Percentiles rank a stretch among this genome's conserved stretches.
Evolutionary conservation across 2,888 invertebrate species (phyloP).

Genomic region (Ischnura elegans): DNA sequence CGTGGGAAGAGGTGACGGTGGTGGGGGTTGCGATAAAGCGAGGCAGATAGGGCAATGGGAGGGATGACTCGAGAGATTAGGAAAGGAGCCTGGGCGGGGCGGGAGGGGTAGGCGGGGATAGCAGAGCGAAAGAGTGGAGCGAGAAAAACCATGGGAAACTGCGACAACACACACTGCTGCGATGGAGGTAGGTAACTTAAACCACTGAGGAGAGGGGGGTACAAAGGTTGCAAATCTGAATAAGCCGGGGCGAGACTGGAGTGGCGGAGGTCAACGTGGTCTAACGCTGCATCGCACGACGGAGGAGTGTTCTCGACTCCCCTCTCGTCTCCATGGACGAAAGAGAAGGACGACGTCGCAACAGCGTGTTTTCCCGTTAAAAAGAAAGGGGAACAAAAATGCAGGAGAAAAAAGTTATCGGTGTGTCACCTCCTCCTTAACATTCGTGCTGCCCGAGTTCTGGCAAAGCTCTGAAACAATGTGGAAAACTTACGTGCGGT

Average conservation of each 20-base stretch:
- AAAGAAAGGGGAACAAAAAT: background rate
- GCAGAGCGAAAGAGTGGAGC: background rate
- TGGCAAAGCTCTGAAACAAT: background rate
- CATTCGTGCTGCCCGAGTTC: background rate
- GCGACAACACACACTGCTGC: background rate
- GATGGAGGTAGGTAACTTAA: conserved; percentile 49
- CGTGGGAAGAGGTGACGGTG: background rate
- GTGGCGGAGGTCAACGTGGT: conserved; percentile 28
- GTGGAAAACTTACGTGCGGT: background rate
- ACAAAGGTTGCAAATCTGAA: conserved; percentile 51
- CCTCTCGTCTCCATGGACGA: too few relatives aligned
- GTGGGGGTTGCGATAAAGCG: background rate
- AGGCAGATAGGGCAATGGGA: conserved; percentile 1
- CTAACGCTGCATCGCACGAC: background rate
- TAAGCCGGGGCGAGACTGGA: conserved; percentile 26
- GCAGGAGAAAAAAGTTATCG: too few relatives aligned
- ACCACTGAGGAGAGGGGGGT: background rate
- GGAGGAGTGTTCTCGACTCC: background rate
- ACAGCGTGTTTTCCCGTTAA: background rate
- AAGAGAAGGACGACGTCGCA: background rate
- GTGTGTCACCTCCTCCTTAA: too few relatives aligned
- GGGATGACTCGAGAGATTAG: background rate
- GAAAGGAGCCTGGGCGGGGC: background rate
- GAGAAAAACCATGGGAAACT: background rate
- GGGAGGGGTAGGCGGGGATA: background rate